A percentile compares a stretch with the other conserved stretches of the same genome.
These are phyloP conservation scores for Dynastes grantii DNA, from an alignment of 2,888 invertebrate genomes.

Conservation along the genomic window DNA sequence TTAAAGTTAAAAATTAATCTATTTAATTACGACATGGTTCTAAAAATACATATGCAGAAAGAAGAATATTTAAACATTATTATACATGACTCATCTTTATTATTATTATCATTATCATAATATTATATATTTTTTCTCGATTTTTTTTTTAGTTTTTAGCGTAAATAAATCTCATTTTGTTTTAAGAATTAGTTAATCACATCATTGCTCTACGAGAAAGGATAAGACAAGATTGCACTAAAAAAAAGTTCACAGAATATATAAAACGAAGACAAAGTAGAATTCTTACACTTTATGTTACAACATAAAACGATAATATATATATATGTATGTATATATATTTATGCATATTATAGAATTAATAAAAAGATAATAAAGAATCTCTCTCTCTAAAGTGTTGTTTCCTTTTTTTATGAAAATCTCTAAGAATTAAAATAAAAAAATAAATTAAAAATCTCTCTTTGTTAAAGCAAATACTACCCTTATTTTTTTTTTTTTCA, in stretches of 20 bases:
- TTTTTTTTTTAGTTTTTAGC: conserved; percentile 15
- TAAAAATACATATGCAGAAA: conserved; percentile 38
- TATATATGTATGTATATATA: conserved; percentile 28
- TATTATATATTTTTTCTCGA: conserved; percentile 19
- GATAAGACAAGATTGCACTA: conserved; percentile 40
- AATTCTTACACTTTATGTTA: conserved; percentile 44
- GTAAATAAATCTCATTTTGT: conserved; percentile 48
- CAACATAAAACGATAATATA: conserved; percentile 47
- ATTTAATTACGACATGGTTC: conserved; percentile 38
- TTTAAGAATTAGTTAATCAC: conserved; percentile 44
- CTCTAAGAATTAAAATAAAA: conserved; percentile 19
- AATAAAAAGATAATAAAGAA: conserved; percentile 37
- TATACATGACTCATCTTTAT: conserved; percentile 8
- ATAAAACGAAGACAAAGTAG: conserved; percentile 34
- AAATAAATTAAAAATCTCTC: conserved; percentile 35
- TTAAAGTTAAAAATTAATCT: conserved; percentile 23
- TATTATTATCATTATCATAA: conserved; percentile 18
- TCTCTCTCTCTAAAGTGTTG: not conserved
- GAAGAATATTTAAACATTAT: conserved; percentile 21
- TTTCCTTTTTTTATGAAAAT: conserved; percentile 8
- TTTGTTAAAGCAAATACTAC: not conserved
- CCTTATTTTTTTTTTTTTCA: not conserved
- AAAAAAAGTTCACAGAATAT: conserved; percentile 42
- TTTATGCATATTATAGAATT: conserved; percentile 25
- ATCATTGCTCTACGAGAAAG: conserved; percentile 45